These are phyloP conservation scores for Drosophila mulleri DNA, from an alignment of 2,888 invertebrate genomes.

Conservation along the genomic window DNA sequence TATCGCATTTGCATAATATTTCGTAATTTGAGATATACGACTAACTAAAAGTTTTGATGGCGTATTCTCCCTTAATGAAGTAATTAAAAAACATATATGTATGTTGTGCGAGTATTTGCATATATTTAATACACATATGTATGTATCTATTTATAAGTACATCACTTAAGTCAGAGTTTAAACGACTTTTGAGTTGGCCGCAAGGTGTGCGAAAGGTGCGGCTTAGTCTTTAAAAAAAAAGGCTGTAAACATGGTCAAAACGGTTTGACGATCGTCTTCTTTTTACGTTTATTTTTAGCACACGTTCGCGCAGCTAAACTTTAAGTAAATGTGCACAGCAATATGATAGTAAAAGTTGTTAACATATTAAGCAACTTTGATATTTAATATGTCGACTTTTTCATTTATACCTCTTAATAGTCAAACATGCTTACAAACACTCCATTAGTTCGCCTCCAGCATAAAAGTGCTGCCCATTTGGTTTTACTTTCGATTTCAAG, in stretches of 20 bases:
- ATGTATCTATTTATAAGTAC: neutral
- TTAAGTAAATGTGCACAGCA: neutral
- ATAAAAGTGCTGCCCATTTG: neutral
- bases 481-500: neutral
- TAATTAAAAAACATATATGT: conserved; percentile 5
- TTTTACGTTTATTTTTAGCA: conserved; percentile 25
- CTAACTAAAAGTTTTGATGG: conserved; percentile 2
- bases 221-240: conserved; percentile 11
- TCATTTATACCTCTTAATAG: neutral
- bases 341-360: neutral
- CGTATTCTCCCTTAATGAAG: conserved; percentile 1
- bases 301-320: neutral
- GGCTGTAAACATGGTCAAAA: conserved; percentile 6
- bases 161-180: neutral
- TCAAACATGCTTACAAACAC: neutral
- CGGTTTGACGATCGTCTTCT: neutral
- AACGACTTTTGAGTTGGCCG: conserved; percentile 12
- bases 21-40: conserved; percentile 12
- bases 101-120: neutral
- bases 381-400: neutral
- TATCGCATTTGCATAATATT: conserved; percentile 30
- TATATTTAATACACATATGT: neutral
- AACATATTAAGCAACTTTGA: neutral
- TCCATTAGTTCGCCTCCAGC: neutral
- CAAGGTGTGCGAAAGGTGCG: conserved; percentile 32